These are phyloP conservation scores for Ochotona princeps DNA, from an alignment of 2,113 vertebrate species.

Conservation along the genomic window DNA sequence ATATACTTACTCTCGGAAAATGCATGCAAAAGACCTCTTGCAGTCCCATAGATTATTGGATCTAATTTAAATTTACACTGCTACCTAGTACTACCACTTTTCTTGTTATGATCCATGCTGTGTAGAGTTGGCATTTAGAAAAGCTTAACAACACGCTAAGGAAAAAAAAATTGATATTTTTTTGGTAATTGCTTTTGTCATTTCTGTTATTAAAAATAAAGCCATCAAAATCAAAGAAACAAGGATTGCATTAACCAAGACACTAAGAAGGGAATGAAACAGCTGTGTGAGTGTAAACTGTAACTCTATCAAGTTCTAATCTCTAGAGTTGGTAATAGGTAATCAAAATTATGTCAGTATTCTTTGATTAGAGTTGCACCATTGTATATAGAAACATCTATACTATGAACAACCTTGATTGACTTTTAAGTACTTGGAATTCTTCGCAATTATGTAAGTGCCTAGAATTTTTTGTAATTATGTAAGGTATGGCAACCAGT, in stretches of 20 bases:
- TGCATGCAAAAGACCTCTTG: not conserved
- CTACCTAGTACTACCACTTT: slow-evolving; percentile 28
- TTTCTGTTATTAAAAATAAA: slow-evolving; percentile 38
- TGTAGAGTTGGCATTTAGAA: not conserved
- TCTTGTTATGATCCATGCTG: not conserved
- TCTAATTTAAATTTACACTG: slow-evolving; percentile 55
- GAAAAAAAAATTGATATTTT: not conserved
- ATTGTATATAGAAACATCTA: not conserved
- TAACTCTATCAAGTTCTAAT: not conserved
- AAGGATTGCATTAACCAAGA: not conserved
- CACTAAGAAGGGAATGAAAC: not conserved
- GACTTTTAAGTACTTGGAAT: not conserved
- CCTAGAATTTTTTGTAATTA: too few relatives aligned
- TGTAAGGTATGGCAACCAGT: not conserved
- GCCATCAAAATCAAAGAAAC: not conserved
- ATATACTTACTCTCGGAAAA: not conserved
- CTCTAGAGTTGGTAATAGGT: not conserved
- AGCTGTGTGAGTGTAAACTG: not conserved
- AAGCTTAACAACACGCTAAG: not conserved
- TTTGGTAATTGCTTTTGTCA: slow-evolving; percentile 39
- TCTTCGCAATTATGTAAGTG: not conserved
- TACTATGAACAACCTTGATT: not conserved
- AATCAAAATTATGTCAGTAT: not conserved
- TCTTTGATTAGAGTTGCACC: not conserved
- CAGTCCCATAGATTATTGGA: not conserved